phyloP scores from a whole-genome alignment of 2,797 vertebrate genomes.

The Rhinichthys osculus region DNA sequence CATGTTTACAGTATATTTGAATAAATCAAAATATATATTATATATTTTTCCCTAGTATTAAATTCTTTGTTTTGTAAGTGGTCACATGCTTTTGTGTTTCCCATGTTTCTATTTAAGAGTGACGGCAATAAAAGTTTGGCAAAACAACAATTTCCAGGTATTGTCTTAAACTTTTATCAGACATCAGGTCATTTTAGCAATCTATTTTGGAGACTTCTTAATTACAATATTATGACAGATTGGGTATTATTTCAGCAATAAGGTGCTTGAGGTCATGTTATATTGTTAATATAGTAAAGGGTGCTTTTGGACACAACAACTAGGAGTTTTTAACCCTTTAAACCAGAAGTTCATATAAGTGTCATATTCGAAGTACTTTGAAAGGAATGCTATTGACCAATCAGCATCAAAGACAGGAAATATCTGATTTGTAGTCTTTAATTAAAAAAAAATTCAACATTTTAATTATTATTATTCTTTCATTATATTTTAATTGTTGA shows the following conservation, averaged over 20 bases:
- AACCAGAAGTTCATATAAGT: background rate
- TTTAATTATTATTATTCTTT: background rate
- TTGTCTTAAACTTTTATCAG: constrained; percentile 9
- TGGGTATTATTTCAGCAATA: background rate
- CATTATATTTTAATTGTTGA: background rate
- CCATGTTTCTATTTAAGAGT: background rate
- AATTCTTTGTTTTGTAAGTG: background rate
- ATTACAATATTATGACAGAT: background rate
- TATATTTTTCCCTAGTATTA: too few relatives aligned
- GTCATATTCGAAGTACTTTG: background rate
- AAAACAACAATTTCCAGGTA: background rate
- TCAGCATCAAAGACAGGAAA: background rate
- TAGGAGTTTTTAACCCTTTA: background rate
- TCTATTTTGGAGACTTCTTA: background rate
- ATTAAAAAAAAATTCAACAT: background rate
- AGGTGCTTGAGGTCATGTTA: background rate
- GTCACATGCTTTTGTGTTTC: background rate
- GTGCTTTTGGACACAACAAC: background rate
- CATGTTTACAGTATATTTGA: background rate
- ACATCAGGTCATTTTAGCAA: constrained; percentile 7
- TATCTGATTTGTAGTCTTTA: background rate
- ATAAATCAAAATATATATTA: background rate
- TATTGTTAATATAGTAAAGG: background rate
- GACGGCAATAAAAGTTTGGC: background rate
- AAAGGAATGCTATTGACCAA: background rate